A percentile compares a stretch with the other conserved stretches of the same genome.
Evolutionary conservation across 1,140 invertebrate species (phyloP).

Genomic region (Monochamus saltuarius): DNA sequence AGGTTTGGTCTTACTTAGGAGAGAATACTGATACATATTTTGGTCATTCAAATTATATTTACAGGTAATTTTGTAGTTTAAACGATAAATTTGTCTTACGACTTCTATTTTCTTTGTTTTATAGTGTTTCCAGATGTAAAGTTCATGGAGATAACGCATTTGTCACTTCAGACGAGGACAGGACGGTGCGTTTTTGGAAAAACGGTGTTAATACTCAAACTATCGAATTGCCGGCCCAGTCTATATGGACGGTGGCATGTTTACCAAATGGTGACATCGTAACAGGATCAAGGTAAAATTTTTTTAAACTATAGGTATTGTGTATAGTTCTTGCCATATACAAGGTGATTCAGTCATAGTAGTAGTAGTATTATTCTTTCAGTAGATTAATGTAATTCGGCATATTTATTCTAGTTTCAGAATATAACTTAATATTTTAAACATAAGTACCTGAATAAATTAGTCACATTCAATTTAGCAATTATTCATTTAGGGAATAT

Average conservation of each 20-base stretch:
- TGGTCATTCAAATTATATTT: conserved; percentile 81
- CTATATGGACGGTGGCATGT: conserved; percentile 84
- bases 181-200: conserved; percentile 82
- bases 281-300: conserved; percentile 70
- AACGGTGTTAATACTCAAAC: conserved; percentile 65
- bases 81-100: background rate
- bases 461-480: too few species aligned
- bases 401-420: too few species aligned
- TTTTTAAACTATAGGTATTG: conserved; percentile 6
- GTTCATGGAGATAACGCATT: conserved; percentile 61
- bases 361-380: too few species aligned
- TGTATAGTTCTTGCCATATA: too few species aligned
- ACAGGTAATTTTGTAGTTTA: conserved; percentile 53
- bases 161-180: conserved; percentile 83
- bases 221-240: conserved; percentile 78
- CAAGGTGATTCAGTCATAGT: too few species aligned
- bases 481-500: too few species aligned
- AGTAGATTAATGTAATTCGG: too few species aligned
- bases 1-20: conserved; percentile 78
- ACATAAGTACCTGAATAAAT: too few species aligned
- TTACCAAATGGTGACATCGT: conserved; percentile 87
- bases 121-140: conserved; percentile 64
- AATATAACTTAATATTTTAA: too few species aligned
- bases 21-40: conserved; percentile 75
- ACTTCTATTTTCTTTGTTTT: conserved; percentile 21